Conservation (phyloP, 2,888 invertebrate species). For the Chrysolina oricalcia region DNA sequence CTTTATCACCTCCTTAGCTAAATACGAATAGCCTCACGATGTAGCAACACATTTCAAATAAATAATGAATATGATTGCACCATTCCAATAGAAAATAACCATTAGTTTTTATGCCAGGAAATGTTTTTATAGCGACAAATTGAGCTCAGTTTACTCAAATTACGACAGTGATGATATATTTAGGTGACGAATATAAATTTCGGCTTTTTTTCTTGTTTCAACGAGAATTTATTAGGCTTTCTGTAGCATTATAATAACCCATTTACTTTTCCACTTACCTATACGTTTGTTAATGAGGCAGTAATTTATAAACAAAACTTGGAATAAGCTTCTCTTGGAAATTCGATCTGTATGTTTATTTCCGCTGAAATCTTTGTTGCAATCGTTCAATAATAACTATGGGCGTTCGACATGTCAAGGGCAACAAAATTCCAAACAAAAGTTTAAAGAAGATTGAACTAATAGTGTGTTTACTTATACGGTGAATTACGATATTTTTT, state of each 20-base stretch:
- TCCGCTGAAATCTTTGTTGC: neutral
- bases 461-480: constrained; percentile 5
- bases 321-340: neutral
- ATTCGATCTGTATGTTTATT: neutral
- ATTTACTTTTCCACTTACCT: constrained; percentile 26
- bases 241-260: constrained; percentile 36
- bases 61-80: neutral
- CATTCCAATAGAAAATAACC: constrained; percentile 12
- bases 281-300: constrained; percentile 24
- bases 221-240: constrained; percentile 32
- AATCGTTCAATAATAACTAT: constrained; percentile 5
- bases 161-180: constrained; percentile 39
- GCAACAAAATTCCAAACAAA: neutral
- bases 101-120: constrained; percentile 7
- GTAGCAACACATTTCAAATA: neutral
- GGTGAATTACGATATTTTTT: neutral
- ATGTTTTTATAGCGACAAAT: constrained; percentile 35
- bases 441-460: constrained; percentile 5
- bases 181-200: constrained; percentile 32
- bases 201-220: constrained; percentile 36
- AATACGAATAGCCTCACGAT: neutral
- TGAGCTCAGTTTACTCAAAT: constrained; percentile 37
- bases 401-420: constrained; percentile 1
- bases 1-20: neutral
- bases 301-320: neutral